Evolutionary conservation across 2,113 vertebrate species (phyloP).

Genomic region (Alexandromys fortis): DNA sequence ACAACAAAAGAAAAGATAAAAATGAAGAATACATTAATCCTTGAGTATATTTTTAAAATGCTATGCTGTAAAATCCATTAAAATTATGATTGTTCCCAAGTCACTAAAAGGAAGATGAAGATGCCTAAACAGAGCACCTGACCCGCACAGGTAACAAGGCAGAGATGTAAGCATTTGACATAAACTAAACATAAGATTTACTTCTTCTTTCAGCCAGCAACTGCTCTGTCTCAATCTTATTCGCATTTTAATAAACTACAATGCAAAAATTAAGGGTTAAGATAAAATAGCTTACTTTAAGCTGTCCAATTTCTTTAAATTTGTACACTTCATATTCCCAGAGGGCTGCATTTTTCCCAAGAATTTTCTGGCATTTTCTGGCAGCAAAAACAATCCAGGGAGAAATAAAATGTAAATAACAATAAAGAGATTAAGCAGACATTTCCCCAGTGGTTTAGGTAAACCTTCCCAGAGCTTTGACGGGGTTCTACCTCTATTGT

Average conservation of each 20-base stretch:
- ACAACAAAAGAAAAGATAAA: background rate
- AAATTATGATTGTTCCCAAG: conserved; percentile 33
- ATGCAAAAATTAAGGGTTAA: conserved; percentile 27
- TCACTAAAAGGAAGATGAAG: conserved; percentile 66
- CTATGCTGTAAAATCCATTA: conserved; percentile 75
- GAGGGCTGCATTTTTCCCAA: conserved; percentile 98
- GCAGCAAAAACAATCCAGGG: conserved; percentile 51
- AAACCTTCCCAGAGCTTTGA: conserved; percentile 12
- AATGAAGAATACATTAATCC: conserved; percentile 72
- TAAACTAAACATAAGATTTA: background rate
- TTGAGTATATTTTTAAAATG: conserved; percentile 72
- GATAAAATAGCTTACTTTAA: conserved; percentile 90
- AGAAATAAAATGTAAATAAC: conserved; percentile 47
- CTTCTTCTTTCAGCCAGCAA: conserved; percentile 37
- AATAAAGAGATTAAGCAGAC: conserved; percentile 41
- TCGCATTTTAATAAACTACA: background rate
- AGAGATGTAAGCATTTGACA: background rate
- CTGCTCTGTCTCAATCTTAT: conserved; percentile 22
- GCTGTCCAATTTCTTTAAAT: conserved; percentile 97
- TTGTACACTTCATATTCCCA: conserved; percentile 99
- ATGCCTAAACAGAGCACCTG: conserved; percentile 48
- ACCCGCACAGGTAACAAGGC: conserved; percentile 21
- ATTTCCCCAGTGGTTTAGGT: background rate
- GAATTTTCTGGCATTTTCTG: conserved; percentile 99
- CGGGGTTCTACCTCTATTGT: background rate